Evolutionary conservation across 2,888 invertebrate species (phyloP), one percentile per base, ranked within the genome.

Genomic region (Apotomis turbidana): DNA sequence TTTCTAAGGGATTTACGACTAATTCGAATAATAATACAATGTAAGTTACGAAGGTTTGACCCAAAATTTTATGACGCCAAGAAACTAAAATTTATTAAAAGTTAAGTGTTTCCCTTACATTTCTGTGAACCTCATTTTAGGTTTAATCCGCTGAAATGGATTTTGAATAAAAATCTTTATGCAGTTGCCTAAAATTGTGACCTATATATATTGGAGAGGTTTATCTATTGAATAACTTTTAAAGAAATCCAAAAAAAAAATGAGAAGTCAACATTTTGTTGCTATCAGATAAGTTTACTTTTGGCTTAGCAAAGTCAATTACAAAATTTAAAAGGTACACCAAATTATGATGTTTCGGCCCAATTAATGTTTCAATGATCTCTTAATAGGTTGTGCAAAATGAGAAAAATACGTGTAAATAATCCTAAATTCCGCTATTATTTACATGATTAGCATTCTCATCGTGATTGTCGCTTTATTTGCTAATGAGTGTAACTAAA

Each of bases 321-420:
- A 61, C 8, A n/a, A 55, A 41, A 64, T 44, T 3, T 38, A 12
- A 12, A 8, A 62, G 46, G 46, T 61, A 55, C 38, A 36, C n/a
- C 12, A 55, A 61, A 38, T 12, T 61, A n/a, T 61, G 3, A 49
- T 12, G 5, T 38, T 60, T 60, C 9, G 60, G 52, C 46, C 64
- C 59, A 64, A 27, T 27, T 27, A 27, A 59, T n/a, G 15, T 58
- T 49, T 44, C 13, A 52, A 63, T 64, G 64, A 66, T 66, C 59
- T 70, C 54, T 44, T 46, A 60, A 67, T 55, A 71, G 61, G 60
- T 67, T 67, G 57, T 67, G 71, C 61, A 57, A 51, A 61, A 61
- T 44, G 9, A 54, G 27, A 58, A 27, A 58, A 55, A 10, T 27
- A 41, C 15, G 49, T 66, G 52, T 67, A 41, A 57, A 61, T 61